These are phyloP conservation scores for Eciton burchellii DNA, from an alignment of 1,140 invertebrate species.

Conservation along the genomic window DNA sequence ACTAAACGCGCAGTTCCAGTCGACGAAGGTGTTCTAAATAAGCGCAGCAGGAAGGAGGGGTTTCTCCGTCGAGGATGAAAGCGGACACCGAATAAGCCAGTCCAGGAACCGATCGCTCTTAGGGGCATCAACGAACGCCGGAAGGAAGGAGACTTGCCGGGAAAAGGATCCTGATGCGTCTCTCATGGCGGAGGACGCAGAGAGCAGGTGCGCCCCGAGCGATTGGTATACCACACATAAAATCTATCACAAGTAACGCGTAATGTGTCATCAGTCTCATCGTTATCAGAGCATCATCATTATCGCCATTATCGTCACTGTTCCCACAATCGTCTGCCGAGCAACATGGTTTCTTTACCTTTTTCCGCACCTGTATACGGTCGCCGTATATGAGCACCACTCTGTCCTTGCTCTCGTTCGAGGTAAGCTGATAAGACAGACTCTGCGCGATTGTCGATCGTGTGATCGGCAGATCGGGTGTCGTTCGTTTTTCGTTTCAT, in stretches of 20 bases:
- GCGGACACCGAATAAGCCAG: constrained; percentile 70
- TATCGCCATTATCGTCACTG: constrained; percentile 50
- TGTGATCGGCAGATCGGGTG: constrained; percentile 40
- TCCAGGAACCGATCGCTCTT: constrained; percentile 66
- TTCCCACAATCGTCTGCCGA: constrained; percentile 60
- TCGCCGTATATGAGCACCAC: constrained; percentile 87
- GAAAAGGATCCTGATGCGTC: constrained; percentile 55
- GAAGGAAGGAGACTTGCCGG: constrained; percentile 49
- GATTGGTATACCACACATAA: constrained; percentile 61
- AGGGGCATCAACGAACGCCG: constrained; percentile 64
- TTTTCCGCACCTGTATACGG: constrained; percentile 87
- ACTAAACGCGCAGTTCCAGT: constrained; percentile 21
- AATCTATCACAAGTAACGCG: constrained; percentile 55
- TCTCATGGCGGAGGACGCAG: constrained; percentile 57
- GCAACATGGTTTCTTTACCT: constrained; percentile 84
- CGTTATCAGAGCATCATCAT: constrained; percentile 26
- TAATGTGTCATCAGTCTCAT: constrained; percentile 44
- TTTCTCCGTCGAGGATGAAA: constrained; percentile 49
- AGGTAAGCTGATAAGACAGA: constrained; percentile 84
- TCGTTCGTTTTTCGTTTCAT: constrained; percentile 32
- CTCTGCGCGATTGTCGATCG: constrained; percentile 76
- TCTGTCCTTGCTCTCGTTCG: constrained; percentile 86
- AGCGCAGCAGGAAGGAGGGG: constrained; percentile 10
- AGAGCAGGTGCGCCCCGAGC: constrained; percentile 57
- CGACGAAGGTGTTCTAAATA: constrained; percentile 30